These are phyloP conservation scores for Vipera ursinii DNA, from an alignment of 2,797 vertebrate species.

Conservation along the genomic window DNA sequence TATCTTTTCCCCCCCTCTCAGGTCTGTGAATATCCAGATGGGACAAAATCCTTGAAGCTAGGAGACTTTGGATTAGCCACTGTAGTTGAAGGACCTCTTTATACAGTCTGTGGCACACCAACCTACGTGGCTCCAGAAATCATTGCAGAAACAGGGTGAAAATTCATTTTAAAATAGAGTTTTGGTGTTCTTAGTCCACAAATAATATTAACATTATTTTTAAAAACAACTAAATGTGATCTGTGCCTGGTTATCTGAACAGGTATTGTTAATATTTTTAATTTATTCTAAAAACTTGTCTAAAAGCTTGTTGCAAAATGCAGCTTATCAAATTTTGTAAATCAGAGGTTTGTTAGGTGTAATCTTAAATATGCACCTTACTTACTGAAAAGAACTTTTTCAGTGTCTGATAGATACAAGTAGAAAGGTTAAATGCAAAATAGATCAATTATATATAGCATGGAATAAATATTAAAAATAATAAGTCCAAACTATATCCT, in stretches of 20 bases:
- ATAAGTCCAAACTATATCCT: background rate
- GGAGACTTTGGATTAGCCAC: constrained; percentile 98
- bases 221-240: background rate
- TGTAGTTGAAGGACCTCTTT: constrained; percentile 88
- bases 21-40: constrained; percentile 92
- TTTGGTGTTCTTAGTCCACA: background rate
- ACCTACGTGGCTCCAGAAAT: constrained; percentile 98
- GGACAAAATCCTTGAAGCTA: constrained; percentile 91
- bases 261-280: background rate
- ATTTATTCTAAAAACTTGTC: background rate
- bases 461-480: background rate
- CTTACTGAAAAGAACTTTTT: background rate
- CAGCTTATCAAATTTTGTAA: background rate
- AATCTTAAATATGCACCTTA: background rate
- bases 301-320: background rate
- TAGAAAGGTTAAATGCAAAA: background rate
- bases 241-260: background rate
- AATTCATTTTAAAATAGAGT: background rate
- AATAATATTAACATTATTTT: background rate
- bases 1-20: constrained; percentile 47
- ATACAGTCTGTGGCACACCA: constrained; percentile 95
- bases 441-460: background rate
- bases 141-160: constrained; percentile 93
- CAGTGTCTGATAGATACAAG: background rate
- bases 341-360: background rate